These are phyloP conservation scores for Automeris io DNA, from an alignment of 2,888 invertebrate genomes.

Conservation along the genomic window DNA sequence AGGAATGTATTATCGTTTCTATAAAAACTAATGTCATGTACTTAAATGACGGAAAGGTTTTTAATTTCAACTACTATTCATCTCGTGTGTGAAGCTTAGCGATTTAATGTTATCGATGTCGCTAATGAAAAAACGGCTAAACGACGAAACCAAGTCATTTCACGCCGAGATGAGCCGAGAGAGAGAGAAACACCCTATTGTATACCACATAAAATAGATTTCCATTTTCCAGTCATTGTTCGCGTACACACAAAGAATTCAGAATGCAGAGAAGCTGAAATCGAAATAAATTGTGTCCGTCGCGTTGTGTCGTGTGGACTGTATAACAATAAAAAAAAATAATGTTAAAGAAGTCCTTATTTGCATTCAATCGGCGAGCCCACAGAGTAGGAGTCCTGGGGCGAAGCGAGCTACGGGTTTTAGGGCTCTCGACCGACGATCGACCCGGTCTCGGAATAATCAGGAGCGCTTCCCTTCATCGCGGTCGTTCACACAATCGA, in stretches of 20 bases:
- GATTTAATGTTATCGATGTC: too few species aligned
- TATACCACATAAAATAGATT: background rate
- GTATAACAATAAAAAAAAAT: slow-evolving; percentile 27
- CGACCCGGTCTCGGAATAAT: slow-evolving; percentile 65
- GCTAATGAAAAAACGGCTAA: too few species aligned
- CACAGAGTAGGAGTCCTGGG: slow-evolving; percentile 31
- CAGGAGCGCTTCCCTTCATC: slow-evolving; percentile 63
- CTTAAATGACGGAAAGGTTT: too few species aligned
- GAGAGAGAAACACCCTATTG: background rate
- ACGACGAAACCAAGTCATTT: slow-evolving; percentile 29
- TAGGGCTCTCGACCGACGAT: slow-evolving; percentile 63
- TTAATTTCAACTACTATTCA: too few species aligned
- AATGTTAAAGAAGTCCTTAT: slow-evolving; percentile 40
- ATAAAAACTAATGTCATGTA: too few species aligned
- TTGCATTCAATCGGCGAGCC: slow-evolving; percentile 52
- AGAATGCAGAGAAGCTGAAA: slow-evolving; percentile 14
- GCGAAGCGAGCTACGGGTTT: slow-evolving; percentile 37
- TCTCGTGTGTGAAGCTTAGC: too few species aligned
- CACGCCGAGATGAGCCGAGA: slow-evolving; percentile 28
- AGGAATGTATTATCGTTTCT: too few species aligned
- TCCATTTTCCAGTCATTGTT: background rate
- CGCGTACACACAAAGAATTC: background rate
- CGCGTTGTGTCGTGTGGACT: background rate
- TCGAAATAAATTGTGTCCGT: slow-evolving; percentile 26
- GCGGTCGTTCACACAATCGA: slow-evolving; percentile 74